Base-by-base conservation (phyloP, 2,797 vertebrate species). In the Galaxias olidus region DNA sequence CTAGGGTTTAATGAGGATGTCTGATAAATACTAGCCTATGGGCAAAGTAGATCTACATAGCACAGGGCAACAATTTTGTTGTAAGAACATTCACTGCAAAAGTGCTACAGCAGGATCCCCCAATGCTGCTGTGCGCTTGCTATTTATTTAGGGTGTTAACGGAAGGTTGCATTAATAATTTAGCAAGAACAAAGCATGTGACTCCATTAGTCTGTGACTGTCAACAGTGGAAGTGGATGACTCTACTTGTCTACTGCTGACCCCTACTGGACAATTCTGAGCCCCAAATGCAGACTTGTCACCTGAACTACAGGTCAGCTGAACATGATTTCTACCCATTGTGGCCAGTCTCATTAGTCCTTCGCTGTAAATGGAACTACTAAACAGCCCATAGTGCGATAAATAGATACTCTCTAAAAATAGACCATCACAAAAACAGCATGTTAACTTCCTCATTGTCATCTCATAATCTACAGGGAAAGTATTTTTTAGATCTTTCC, bases 161-260 rank as follows among this genome's bases (percentile, higher is more conserved):
- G 80, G 84, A 86, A 79, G 79, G 73, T 75, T 78, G 69, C 60
- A 87, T 84, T 82, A 85, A 86, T 85, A 79, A 89, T 84, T 87
- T 46, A 87, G 77, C 73, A 81, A 68, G 72, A 84, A 86, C 82
- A 86, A 84, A 86, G 65, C 73, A 78, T 73, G 74, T 53, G 59
- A 76, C 62, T 80, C 55, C 45, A 75, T 73, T 43, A 19, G 46
- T 40, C 40, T n/a, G 18, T 42, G 40, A 40, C 61, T 19, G 17
- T 46, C 15, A 9, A 15, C 43, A 54, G 18, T 40, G 20, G 20
- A 19, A 44, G 9, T 18, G 14, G 53, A 0, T 11, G 41, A 58
- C 6, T 78, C 58, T 68, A 59, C 9, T 76, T 82, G 81, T 85
- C 65, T 58, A 71, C 77, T 82, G 80, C 87, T 88, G 90, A 74